Percentiles rank a stretch among this genome's conserved stretches.
phyloP scores from a whole-genome alignment of 2,797 vertebrate genomes.

The Sebastolobus altivelis region DNA sequence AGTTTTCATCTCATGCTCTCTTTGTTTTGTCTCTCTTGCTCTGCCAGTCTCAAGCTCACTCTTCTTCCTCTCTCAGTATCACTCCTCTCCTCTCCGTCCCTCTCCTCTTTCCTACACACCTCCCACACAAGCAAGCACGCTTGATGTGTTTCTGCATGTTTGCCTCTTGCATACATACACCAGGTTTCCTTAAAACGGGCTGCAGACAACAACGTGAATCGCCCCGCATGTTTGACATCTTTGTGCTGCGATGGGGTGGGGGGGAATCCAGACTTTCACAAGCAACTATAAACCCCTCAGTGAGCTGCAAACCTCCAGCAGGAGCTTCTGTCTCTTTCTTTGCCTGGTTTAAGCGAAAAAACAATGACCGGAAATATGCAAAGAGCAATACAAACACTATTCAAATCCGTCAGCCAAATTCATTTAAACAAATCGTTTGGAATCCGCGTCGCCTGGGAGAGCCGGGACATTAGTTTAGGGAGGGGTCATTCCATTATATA shows the following conservation, averaged over 20 bases:
- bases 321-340: slow-evolving; percentile 11
- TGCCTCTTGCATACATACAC: slow-evolving; percentile 48
- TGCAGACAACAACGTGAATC: slow-evolving; percentile 27
- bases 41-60: slow-evolving; percentile 32
- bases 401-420: slow-evolving; percentile 76
- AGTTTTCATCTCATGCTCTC: slow-evolving; percentile 1
- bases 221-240: slow-evolving; percentile 23
- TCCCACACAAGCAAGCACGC: slow-evolving; percentile 73
- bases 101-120: slow-evolving; percentile 73
- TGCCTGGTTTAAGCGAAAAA: slow-evolving; percentile 26
- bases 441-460: slow-evolving; percentile 10
- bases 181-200: slow-evolving; percentile 35
- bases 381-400: slow-evolving; percentile 76
- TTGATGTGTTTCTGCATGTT: slow-evolving; percentile 77
- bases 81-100: slow-evolving; percentile 60
- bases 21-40: slow-evolving; percentile 9
- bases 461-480: slow-evolving; percentile 21
- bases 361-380: slow-evolving; percentile 72
- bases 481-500: not conserved
- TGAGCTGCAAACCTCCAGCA: not conserved
- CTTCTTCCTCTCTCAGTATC: slow-evolving; percentile 48
- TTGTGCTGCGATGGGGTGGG: not conserved
- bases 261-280: slow-evolving; percentile 2
- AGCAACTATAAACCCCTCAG: slow-evolving; percentile 3
- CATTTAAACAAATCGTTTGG: slow-evolving; percentile 75